Percentiles rank a stretch among this genome's conserved stretches.
These are phyloP conservation scores for Anolis sagrei DNA, from an alignment of 2,113 vertebrate genomes.

Conservation along the genomic window DNA sequence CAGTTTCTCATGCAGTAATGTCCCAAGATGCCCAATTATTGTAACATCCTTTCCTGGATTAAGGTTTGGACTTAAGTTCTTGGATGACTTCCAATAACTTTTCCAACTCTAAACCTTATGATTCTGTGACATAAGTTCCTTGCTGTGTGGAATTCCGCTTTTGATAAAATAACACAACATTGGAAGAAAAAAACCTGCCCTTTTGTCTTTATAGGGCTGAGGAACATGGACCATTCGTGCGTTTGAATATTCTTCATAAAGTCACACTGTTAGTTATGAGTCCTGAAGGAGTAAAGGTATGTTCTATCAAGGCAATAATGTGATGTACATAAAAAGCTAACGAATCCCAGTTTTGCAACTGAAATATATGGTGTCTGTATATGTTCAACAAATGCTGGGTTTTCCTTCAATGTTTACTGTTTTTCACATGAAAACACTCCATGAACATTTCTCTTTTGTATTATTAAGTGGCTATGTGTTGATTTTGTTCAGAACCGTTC, in stretches of 20 bases:
- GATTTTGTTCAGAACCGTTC: not conserved
- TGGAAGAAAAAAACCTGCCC: not conserved
- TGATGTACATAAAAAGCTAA: not conserved
- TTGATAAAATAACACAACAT: not conserved
- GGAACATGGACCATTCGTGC: conserved; percentile 75
- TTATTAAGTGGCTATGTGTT: not conserved
- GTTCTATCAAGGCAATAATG: not conserved
- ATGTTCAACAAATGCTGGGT: not conserved
- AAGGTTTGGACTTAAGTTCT: not conserved
- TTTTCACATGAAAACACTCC: too few species aligned
- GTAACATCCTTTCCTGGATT: not conserved
- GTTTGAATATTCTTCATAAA: conserved; percentile 78
- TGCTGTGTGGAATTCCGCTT: not conserved
- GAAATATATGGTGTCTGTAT: not conserved
- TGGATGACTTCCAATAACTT: not conserved
- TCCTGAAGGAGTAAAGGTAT: conserved; percentile 82
- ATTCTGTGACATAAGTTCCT: not conserved
- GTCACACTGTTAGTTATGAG: conserved; percentile 68
- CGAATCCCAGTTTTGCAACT: not conserved
- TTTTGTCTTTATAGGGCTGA: conserved; percentile 70
- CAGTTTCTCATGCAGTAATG: too few species aligned
- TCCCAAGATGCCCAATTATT: too few species aligned
- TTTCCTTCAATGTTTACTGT: too few species aligned
- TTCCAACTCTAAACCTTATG: not conserved
- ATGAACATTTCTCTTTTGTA: too few species aligned